Evolutionary conservation across 2,797 vertebrate species (phyloP).

Genomic region (Cyprinodon diabolis): DNA sequence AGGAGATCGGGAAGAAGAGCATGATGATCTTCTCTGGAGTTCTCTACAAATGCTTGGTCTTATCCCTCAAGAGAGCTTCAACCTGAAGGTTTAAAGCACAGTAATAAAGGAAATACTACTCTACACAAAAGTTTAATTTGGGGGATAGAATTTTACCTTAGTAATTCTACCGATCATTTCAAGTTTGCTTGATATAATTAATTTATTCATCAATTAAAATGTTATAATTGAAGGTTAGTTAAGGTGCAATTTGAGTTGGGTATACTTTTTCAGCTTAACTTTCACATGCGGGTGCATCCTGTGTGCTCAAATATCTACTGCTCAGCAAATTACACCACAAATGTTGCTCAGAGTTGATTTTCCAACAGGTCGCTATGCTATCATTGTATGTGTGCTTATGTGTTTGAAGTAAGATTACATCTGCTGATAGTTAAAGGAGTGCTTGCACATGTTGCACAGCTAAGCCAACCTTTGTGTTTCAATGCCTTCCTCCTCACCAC

Average conservation of each 20-base stretch:
- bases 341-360: constrained; percentile 11
- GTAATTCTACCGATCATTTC: constrained; percentile 4
- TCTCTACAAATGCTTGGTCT: no score
- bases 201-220: background rate
- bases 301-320: constrained; percentile 26
- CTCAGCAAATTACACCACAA: constrained; percentile 30
- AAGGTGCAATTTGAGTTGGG: constrained; percentile 4
- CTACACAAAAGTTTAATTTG: no score
- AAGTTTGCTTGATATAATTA: background rate
- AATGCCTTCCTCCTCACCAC: constrained; percentile 27
- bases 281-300: constrained; percentile 19
- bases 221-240: background rate
- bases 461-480: constrained; percentile 27
- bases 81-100: no score
- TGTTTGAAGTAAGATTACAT: background rate
- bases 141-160: no score
- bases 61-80: no score
- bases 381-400: background rate
- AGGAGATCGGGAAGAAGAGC: no score
- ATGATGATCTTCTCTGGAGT: no score
- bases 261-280: constrained; percentile 40
- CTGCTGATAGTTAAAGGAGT: constrained; percentile 32
- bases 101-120: no score
- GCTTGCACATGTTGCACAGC: constrained; percentile 36
- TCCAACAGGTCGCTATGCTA: constrained; percentile 3